A percentile compares a stretch with the other conserved stretches of the same genome.
Evolutionary conservation across 1,140 invertebrate species (phyloP).

Genomic region (Ditylenchus dipsaci): DNA sequence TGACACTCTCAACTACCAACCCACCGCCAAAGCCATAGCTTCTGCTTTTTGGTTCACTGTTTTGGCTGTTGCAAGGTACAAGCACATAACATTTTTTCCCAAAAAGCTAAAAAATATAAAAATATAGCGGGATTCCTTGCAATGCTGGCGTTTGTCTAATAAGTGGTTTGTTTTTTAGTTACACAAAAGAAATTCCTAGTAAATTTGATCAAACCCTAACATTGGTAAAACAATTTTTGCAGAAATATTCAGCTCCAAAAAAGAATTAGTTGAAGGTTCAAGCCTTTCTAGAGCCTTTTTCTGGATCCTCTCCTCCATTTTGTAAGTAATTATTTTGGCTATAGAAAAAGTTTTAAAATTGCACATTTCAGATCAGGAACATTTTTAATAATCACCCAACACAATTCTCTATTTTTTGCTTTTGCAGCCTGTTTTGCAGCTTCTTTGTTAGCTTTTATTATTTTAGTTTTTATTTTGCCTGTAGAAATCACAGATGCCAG

Average conservation of each 20-base stretch:
- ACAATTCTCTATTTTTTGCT: background rate
- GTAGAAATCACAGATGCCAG: background rate
- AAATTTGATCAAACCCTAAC: too few relatives aligned
- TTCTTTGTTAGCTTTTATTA: background rate
- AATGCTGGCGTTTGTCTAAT: background rate
- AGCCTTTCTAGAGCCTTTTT: background rate
- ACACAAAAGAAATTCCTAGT: too few relatives aligned
- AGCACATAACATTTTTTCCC: too few relatives aligned
- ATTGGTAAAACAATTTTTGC: too few relatives aligned
- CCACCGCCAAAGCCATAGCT: background rate
- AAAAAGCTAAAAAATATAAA: too few relatives aligned
- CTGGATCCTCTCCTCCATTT: background rate
- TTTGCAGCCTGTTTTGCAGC: background rate
- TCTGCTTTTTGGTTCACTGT: conserved; percentile 1
- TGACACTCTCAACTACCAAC: background rate
- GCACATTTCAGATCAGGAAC: background rate
- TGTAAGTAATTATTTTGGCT: background rate
- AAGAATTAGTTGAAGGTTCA: background rate
- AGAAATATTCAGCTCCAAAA: too few relatives aligned
- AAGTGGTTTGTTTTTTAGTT: too few relatives aligned
- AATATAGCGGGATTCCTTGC: background rate
- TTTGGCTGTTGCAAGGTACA: background rate
- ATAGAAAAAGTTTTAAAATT: background rate
- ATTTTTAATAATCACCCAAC: background rate
- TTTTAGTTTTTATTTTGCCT: background rate